Base-by-base conservation (phyloP, 2,888 invertebrate genomes). In the Dichetophora obliterata region DNA sequence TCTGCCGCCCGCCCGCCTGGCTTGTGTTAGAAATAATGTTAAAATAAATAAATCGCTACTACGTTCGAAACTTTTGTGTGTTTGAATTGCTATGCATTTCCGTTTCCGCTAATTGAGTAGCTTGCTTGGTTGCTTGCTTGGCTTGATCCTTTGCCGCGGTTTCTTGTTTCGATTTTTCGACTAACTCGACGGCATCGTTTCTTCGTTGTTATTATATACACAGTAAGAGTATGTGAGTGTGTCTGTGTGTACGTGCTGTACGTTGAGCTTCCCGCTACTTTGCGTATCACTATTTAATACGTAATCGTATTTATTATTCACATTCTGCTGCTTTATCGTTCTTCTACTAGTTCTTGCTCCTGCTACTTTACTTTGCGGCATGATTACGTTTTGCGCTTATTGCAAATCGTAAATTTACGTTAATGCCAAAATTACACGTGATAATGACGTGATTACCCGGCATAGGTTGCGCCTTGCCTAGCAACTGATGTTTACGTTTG, bases 401-500 rank as follows among this genome's bases (percentile, higher is more conserved):
- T 82, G 83, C 82, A 81, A 82, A 85, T 82, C 86, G 84, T 86
- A 84, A 85, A 86, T 84, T 84, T 80, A 82, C 82, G 81, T 83
- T 86, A 84, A 86, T 84, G 83, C 83, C 82, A 78, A 83, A 83
- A 84, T 83, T 84, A 85, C 86, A 86, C 83, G 87, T 86, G 83
- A 86, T 86, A 86, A 86, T 86, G 85, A 85, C 84, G 86, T 85
- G 85, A 85, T 86, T 86, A 85, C 84, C 81, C 79, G 43, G 52
- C 66, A 34, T 24, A 37, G 34, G 5, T 66, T 54, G 8, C 63
- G 63, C 16, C 31, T 65, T 1, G 52, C 65, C 19, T 9, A 65
- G 52, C n/a, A 37, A 73, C 63, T 48, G 14, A 34, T 27, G 48
- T 14, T 54, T 19, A 31, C 48, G 66, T 19, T 48, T 37, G 3